Conservation (phyloP, 2,797 vertebrate species). For the Catharus ustulatus region DNA sequence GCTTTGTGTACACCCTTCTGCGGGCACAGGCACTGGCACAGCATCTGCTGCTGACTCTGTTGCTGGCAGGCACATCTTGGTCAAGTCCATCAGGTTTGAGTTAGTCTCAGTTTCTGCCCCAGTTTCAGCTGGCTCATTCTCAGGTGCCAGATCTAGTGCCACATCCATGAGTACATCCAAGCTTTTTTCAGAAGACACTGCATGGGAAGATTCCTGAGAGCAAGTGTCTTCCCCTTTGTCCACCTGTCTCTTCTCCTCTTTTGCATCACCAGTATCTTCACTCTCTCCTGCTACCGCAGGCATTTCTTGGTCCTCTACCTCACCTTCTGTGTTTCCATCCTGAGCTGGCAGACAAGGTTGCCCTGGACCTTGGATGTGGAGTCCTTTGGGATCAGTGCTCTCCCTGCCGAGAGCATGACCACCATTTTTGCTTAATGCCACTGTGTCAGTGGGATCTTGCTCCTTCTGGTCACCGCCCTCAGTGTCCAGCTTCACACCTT, state of each 20-base stretch:
- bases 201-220: not conserved
- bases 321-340: not conserved
- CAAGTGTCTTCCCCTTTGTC: not conserved
- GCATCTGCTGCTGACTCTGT: slow-evolving; percentile 18
- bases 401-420: not conserved
- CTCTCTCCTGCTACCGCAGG: not conserved
- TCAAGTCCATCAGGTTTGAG: slow-evolving; percentile 9
- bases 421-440: not conserved
- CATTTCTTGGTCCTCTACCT: slow-evolving; percentile 57
- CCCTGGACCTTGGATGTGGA: not conserved
- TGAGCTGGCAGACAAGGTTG: not conserved
- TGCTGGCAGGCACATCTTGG: not conserved
- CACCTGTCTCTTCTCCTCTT: not conserved
- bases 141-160: not conserved
- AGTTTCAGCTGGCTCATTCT: not conserved
- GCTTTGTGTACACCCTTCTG: not conserved
- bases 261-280: not conserved
- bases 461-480: slow-evolving; percentile 30
- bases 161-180: not conserved
- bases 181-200: not conserved
- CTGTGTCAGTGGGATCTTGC: slow-evolving; percentile 21
- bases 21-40: not conserved
- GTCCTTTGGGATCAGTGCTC: not conserved
- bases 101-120: slow-evolving; percentile 17
- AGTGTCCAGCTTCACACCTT: not conserved